These are phyloP conservation scores for Delichon dasypus DNA, from an alignment of 2,797 vertebrate genomes.

Conservation along the genomic window DNA sequence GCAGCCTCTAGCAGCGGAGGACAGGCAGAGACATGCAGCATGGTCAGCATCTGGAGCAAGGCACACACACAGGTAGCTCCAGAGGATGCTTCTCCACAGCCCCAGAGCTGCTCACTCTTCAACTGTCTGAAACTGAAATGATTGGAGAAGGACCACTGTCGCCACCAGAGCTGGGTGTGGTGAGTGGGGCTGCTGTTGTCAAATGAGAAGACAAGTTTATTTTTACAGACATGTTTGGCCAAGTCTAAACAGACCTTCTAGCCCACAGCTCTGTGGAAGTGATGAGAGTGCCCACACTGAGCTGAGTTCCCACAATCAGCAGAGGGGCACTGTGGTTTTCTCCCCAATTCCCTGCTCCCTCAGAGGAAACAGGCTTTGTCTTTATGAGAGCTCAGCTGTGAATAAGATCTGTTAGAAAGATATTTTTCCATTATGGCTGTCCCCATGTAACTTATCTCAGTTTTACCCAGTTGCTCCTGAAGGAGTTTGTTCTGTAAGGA, in stretches of 20 bases:
- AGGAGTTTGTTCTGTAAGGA: not conserved
- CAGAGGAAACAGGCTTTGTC: not conserved
- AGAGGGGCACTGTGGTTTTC: not conserved
- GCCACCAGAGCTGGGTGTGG: not conserved
- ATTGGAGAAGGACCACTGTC: not conserved
- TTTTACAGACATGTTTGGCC: not conserved
- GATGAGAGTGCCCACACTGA: rapidly evolving
- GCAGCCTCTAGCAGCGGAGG: not conserved
- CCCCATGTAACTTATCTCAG: not conserved
- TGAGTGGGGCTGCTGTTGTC: not conserved
- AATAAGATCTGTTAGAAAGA: not conserved
- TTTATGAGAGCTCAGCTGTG: not conserved
- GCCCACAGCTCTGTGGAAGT: not conserved
- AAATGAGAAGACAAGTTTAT: not conserved
- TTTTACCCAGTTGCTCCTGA: not conserved
- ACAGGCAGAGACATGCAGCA: rapidly evolving
- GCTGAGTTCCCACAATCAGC: not conserved
- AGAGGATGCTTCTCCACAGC: not conserved
- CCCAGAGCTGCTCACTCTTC: not conserved
- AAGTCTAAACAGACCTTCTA: not conserved
- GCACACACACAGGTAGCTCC: not conserved
- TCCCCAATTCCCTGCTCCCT: not conserved
- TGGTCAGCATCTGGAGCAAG: not conserved
- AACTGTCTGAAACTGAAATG: not conserved
- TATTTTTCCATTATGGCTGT: not conserved